A percentile compares a stretch with the other conserved stretches of the same genome.
These are phyloP conservation scores for Callospermophilus lateralis DNA, from an alignment of 2,113 vertebrate genomes.

Conservation along the genomic window DNA sequence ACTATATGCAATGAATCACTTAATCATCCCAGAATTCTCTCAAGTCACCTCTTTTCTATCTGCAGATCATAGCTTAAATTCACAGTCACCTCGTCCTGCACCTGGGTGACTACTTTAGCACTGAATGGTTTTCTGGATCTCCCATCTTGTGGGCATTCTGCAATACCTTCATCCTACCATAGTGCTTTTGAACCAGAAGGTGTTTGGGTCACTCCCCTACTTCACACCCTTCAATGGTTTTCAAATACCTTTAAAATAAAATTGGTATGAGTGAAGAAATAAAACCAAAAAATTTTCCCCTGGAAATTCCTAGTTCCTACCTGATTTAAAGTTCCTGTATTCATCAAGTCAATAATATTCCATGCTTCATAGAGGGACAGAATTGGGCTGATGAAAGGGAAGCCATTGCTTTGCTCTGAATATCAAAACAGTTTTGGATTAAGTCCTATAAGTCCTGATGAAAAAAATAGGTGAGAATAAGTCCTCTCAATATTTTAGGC, in stretches of 20 bases:
- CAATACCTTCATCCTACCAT: not conserved
- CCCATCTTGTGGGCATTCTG: not conserved
- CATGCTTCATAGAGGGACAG: not conserved
- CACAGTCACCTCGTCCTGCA: not conserved
- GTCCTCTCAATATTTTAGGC: fast-evolving
- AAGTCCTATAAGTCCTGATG: not conserved
- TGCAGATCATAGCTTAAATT: not conserved
- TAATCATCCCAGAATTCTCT: not conserved
- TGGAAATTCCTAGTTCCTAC: not conserved
- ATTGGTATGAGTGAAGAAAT: not conserved
- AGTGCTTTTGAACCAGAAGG: not conserved
- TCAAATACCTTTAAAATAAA: not conserved
- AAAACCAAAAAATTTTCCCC: not conserved
- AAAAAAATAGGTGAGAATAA: not conserved
- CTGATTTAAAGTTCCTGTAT: not conserved
- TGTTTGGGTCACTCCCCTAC: not conserved
- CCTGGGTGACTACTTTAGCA: not conserved
- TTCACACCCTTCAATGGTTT: not conserved
- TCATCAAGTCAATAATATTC: not conserved
- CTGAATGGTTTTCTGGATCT: not conserved
- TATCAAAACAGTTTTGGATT: not conserved
- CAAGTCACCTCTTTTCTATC: not conserved
- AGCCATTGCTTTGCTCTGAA: not conserved
- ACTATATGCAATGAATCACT: not conserved
- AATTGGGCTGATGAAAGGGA: not conserved